Percentiles rank a stretch among this genome's conserved stretches.
These are phyloP conservation scores for Babylonia areolata DNA, from an alignment of 1,140 invertebrate species.

Conservation along the genomic window DNA sequence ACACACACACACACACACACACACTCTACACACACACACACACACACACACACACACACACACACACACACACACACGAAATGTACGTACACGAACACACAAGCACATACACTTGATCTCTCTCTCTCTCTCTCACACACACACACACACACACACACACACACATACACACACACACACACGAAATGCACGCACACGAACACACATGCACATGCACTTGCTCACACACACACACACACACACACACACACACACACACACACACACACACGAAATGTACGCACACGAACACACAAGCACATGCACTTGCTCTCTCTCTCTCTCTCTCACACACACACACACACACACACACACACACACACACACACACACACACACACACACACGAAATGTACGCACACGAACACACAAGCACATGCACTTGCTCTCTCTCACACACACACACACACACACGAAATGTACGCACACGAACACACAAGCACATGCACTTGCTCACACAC, in stretches of 20 bases:
- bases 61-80: conserved; percentile 11
- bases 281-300: no score
- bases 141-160: not conserved
- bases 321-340: no score
- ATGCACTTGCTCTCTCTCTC: no score
- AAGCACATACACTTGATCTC: not conserved
- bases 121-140: not conserved
- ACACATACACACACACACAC: conserved; percentile 9
- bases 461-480: not conserved
- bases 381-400: no score
- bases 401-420: no score
- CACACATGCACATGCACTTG: not conserved
- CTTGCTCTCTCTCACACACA: not conserved
- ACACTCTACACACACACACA: not conserved
- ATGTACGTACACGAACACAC: not conserved
- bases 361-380: no score
- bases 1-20: not conserved
- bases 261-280: no score
- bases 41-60: conserved; percentile 11
- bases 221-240: no score
- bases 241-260: no score
- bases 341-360: no score
- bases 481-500: conserved; percentile 11
- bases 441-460: not conserved
- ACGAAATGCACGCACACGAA: not conserved